phyloP scores from a whole-genome alignment of 2,797 vertebrate species.

The Danio jaintianensis region DNA sequence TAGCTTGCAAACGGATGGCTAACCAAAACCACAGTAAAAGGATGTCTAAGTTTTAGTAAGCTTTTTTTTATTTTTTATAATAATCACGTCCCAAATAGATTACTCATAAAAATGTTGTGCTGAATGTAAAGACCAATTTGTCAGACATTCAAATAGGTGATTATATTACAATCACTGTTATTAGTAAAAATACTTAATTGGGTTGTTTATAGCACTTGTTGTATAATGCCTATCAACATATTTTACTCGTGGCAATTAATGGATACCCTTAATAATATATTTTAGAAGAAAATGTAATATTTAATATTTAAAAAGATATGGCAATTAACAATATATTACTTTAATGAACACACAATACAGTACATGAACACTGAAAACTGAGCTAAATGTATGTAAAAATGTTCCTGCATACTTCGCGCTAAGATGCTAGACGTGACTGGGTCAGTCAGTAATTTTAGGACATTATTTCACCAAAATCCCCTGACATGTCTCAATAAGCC shows the following conservation, averaged over 20 bases:
- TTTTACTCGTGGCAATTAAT: too few species aligned
- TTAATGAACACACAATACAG: background rate
- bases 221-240: too few species aligned
- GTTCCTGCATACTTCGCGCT: constrained; percentile 39
- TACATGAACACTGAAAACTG: background rate
- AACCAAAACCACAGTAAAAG: background rate
- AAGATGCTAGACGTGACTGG: constrained; percentile 49
- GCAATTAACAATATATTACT: background rate
- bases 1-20: too few species aligned
- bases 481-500: constrained; percentile 63
- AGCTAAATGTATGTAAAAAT: constrained; percentile 41
- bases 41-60: background rate
- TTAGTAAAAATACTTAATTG: background rate
- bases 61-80: background rate
- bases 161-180: background rate
- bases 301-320: background rate
- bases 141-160: background rate
- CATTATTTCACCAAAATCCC: constrained; percentile 58
- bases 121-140: background rate
- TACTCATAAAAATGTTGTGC: background rate
- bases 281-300: background rate
- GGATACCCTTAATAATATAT: too few species aligned
- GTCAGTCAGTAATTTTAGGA: constrained; percentile 60
- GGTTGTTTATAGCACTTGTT: background rate
- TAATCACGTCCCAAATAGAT: background rate